A percentile compares a stretch with the other conserved stretches of the same genome.
Evolutionary conservation across 2,113 vertebrate genomes (phyloP).

Genomic region (Oreotrochilus melanogaster): DNA sequence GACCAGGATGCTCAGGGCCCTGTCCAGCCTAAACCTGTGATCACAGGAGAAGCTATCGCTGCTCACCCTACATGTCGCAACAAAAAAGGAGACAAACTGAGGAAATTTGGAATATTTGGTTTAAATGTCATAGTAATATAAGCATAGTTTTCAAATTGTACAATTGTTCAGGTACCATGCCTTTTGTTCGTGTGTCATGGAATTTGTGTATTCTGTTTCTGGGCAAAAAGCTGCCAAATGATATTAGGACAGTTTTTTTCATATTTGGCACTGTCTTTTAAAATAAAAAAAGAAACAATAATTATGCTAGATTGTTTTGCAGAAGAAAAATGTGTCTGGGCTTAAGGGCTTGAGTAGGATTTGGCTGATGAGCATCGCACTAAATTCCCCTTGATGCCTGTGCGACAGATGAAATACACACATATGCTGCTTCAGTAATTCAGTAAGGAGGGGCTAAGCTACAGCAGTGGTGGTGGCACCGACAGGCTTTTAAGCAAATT

Average conservation of each 20-base stretch:
- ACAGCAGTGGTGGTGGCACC: too few relatives aligned
- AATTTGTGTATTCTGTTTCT: neutral
- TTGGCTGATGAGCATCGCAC: slow-evolving; percentile 6
- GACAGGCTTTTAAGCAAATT: neutral
- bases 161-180: neutral
- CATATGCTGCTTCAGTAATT: neutral
- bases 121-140: neutral
- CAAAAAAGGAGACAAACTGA: neutral
- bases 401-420: neutral
- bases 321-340: slow-evolving; percentile 27
- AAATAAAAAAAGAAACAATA: slow-evolving; percentile 1
- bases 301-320: slow-evolving; percentile 22
- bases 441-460: neutral
- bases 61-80: neutral
- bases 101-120: neutral
- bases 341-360: slow-evolving; percentile 57
- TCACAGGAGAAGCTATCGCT: neutral
- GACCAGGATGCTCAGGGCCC: neutral
- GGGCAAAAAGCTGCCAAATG: neutral
- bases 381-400: slow-evolving; percentile 7
- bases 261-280: neutral
- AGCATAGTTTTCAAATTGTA: neutral
- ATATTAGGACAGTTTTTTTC: neutral
- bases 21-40: accelerated
- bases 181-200: neutral